Percentiles rank a stretch among this genome's conserved stretches.
These are phyloP conservation scores for Papilio helenus DNA, from an alignment of 1,140 invertebrate genomes.

Conservation along the genomic window DNA sequence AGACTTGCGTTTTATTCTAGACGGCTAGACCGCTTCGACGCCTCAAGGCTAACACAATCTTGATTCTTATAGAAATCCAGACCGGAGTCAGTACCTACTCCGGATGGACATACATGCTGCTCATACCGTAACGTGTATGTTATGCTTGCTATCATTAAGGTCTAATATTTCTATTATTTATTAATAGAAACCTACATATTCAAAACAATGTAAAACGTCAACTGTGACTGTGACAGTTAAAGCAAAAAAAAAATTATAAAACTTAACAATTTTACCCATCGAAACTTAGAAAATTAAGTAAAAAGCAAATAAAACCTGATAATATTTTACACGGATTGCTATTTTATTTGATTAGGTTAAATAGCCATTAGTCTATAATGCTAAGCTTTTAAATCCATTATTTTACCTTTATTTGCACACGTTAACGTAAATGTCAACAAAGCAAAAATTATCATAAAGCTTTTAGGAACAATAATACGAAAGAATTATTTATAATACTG, in stretches of 20 bases:
- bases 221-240: no score
- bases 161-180: no score
- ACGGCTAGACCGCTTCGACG: conserved; percentile 48
- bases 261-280: neutral
- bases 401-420: neutral
- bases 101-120: neutral
- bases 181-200: no score
- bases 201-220: no score
- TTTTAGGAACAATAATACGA: conserved; percentile 10
- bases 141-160: no score
- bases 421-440: neutral
- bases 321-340: neutral
- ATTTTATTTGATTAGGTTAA: neutral
- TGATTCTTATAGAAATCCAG: conserved; percentile 47
- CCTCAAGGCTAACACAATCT: conserved; percentile 54
- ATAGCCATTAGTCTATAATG: neutral
- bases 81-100: neutral
- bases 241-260: no score
- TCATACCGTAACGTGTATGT: no score
- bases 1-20: conserved; percentile 47
- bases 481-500: conserved; percentile 7
- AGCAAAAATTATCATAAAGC: conserved; percentile 2
- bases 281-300: neutral
- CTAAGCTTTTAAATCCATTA: neutral
- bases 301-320: neutral